Base-by-base conservation (phyloP, 2,113 vertebrate genomes). In the Accipiter virgatus region DNA sequence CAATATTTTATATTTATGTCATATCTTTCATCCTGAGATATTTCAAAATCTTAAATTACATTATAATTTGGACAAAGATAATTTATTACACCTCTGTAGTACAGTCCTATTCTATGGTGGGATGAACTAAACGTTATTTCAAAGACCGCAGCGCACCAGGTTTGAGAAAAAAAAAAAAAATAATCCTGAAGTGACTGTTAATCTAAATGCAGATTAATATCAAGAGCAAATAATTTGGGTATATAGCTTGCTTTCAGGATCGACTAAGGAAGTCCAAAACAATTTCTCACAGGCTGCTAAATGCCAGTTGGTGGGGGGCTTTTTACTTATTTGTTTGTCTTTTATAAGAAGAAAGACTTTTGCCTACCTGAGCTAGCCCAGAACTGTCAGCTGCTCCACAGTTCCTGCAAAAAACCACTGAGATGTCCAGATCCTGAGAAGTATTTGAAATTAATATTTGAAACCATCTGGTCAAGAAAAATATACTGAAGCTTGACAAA, bases 391-490 rank as follows among this genome's bases (percentile, higher is more conserved):
- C 62, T 91, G 62, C 91, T 96, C 86, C 84, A 56, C 70, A 80
- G 78, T 19, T 71, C 74, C 92, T n/a, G 13, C 47, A 86, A 56
- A 56, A 87, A 90, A 66, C 23, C 87, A 84, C 71, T 10, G 67
- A 90, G 81, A 74, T 62, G 86, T 88, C 75, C 89, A 86, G 63
- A 82, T 62, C 55, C 67, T 13, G 25, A 86, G 82, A 91, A 86
- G 38, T 38, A 65, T 55, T 81, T 86, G 52, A 94, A 96, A 95
- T 66, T 72, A 96, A 92, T 95, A 94, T 94, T 20, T 88, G 88
- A 96, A 97, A 81, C 82, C 91, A 95, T 94, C 93, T 95, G 95
- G 95, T 90, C 94, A 96, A 94, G 80, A 21, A 91, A 92, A 91
- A 91, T 38, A 81, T 23, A 82, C 59, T 45, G 70, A 74, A 89